These are phyloP conservation scores for Andricus quercusramuli DNA, from an alignment of 2,888 invertebrate species.

Conservation along the genomic window DNA sequence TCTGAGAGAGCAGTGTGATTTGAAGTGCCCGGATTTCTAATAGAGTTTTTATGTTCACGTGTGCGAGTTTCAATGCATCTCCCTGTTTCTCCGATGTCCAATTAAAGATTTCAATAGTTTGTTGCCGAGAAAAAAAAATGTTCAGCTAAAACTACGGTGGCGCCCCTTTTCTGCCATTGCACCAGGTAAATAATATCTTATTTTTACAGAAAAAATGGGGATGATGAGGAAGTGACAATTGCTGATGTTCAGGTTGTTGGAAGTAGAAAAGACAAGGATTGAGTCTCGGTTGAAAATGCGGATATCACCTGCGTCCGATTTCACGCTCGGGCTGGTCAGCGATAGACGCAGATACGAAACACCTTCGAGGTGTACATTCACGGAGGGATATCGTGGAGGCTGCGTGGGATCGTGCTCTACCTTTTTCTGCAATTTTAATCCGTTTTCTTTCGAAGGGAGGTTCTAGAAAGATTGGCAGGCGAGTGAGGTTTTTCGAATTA, in stretches of 20 bases:
- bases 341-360: conserved; percentile 75
- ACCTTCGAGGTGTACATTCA: conserved; percentile 62
- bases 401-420: conserved; percentile 53
- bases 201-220: conserved; percentile 10
- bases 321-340: conserved; percentile 75
- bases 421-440: not conserved
- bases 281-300: conserved; percentile 12
- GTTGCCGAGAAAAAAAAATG: too few relatives aligned
- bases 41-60: too few relatives aligned
- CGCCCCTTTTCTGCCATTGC: too few relatives aligned
- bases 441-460: not conserved
- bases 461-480: not conserved
- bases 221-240: conserved; percentile 41
- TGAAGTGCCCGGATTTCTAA: too few relatives aligned
- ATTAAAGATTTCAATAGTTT: too few relatives aligned
- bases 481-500: not conserved
- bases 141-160: too few relatives aligned
- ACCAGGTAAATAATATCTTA: not conserved
- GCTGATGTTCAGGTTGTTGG: conserved; percentile 40
- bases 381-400: conserved; percentile 50
- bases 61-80: too few relatives aligned
- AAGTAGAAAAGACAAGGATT: conserved; percentile 50
- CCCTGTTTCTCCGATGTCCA: too few relatives aligned
- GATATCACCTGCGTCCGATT: conserved; percentile 70
- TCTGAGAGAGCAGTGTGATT: too few relatives aligned